Base-by-base conservation (phyloP, 2,797 vertebrate species). In the Capromys pilorides region DNA sequence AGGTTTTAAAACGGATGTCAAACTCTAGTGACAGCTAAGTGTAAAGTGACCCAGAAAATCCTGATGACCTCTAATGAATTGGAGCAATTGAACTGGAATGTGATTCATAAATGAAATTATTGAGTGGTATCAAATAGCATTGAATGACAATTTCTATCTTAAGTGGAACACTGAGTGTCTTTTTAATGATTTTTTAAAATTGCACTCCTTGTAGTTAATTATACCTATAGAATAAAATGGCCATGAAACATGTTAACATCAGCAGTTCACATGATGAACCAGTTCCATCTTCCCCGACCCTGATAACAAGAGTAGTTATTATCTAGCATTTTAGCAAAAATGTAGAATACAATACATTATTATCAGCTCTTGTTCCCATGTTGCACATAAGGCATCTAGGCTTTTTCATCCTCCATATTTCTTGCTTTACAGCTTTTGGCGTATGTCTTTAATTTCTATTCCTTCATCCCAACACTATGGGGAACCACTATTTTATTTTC, bases 11-110 rank as follows among this genome's bases (percentile, higher is more conserved):
- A 73, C 86, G 6, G 2, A 14, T 66, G 5, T 93, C 80, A 77
- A 93, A 96, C 51, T 69, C 21, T 78, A 86, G 71, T 69, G 18
- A 79, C 3, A 67, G 11, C 64, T 62, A 90, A 94, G 4, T 69
- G 6, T 36, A 69, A 90, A 19, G 18, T 92, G 22, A 86, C 64
- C 21, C 26, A 31, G 82, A 92, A 64, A 14, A 49, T 81, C 51
- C 21, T 54, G 18, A 73, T 54, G 16, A 62, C 3, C 5, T 45
- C 24, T 64, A 61, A 45, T 41, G n/a, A 90, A 93, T 94, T 87
- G 41, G 12, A 2, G 12, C 39, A 62, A 67, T 19, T 90, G 41
- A 88, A 69, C 24, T 91, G 6, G 22, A 93, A 86, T 11, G 54
- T 16, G 2, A 51, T 93, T 93, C 80, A 0, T 79, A 93, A 89